These are phyloP conservation scores for Pollachius pollachius DNA, from an alignment of 2,113 vertebrate species.

Conservation along the genomic window DNA sequence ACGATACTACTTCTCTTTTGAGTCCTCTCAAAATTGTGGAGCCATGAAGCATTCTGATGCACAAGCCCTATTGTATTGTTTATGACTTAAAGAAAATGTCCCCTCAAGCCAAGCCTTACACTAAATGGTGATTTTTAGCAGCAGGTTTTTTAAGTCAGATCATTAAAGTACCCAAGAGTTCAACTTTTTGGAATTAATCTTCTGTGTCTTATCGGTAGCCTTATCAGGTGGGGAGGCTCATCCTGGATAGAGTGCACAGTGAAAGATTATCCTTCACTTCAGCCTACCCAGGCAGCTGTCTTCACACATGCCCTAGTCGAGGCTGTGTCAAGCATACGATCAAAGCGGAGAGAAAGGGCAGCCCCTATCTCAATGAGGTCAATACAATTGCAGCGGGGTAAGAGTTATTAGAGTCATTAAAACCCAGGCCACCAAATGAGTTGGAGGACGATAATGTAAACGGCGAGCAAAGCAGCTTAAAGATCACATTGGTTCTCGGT, in stretches of 20 bases:
- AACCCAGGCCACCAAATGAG: no score
- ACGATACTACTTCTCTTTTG: neutral
- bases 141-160: slow-evolving; percentile 16
- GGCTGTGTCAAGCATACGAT: slow-evolving; percentile 12
- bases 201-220: slow-evolving; percentile 33
- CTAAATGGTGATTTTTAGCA: slow-evolving; percentile 6
- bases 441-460: no score
- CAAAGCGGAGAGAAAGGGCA: slow-evolving; percentile 15
- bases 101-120: neutral
- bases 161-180: slow-evolving; percentile 31
- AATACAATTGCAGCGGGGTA: slow-evolving; percentile 8
- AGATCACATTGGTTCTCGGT: no score
- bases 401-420: no score
- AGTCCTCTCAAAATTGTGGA: neutral
- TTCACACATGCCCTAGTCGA: slow-evolving; percentile 9
- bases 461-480: no score
- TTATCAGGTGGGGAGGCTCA: slow-evolving; percentile 52
- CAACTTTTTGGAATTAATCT: slow-evolving; percentile 43
- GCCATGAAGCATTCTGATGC: slow-evolving; percentile 2
- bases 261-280: slow-evolving; percentile 48
- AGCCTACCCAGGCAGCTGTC: slow-evolving; percentile 16
- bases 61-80: slow-evolving; percentile 36
- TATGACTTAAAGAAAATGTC: no score
- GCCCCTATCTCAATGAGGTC: slow-evolving; percentile 18
- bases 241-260: slow-evolving; percentile 37